These are phyloP conservation scores for Labeo catla DNA, from an alignment of 2,113 vertebrate genomes.

Conservation along the genomic window DNA sequence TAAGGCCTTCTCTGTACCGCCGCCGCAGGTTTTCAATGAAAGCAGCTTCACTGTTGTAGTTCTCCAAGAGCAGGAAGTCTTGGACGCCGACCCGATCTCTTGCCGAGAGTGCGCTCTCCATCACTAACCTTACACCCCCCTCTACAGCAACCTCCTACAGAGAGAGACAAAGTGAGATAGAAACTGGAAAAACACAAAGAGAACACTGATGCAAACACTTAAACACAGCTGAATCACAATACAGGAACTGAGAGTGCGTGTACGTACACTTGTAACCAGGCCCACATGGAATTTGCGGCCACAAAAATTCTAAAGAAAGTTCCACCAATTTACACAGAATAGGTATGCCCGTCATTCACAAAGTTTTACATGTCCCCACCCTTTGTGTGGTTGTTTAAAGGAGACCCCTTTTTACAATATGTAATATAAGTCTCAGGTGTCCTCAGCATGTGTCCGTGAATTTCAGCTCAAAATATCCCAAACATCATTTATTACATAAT, in stretches of 20 bases:
- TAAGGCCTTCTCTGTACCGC: constrained; percentile 94
- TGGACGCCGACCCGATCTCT: constrained; percentile 96
- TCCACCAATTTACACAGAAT: background rate
- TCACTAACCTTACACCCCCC: constrained; percentile 88
- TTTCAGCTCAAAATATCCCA: too few species aligned
- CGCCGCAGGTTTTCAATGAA: constrained; percentile 96
- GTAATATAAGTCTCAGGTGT: too few species aligned
- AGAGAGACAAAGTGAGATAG: background rate
- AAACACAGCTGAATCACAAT: background rate
- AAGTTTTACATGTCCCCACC: background rate
- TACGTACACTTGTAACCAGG: background rate
- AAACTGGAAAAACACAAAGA: background rate
- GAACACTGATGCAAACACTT: background rate
- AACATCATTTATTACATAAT: too few species aligned
- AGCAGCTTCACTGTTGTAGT: constrained; percentile 93
- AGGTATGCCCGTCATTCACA: background rate
- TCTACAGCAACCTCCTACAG: constrained; percentile 85
- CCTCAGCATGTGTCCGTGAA: too few species aligned
- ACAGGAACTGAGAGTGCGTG: background rate
- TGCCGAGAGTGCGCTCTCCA: constrained; percentile 93
- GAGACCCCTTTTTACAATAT: too few species aligned
- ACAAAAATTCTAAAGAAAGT: background rate
- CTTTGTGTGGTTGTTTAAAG: background rate
- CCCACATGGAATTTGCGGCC: background rate
- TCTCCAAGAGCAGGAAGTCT: constrained; percentile 95